Conservation (phyloP, 2,888 invertebrate species). For the Apotomis capreana region DNA sequence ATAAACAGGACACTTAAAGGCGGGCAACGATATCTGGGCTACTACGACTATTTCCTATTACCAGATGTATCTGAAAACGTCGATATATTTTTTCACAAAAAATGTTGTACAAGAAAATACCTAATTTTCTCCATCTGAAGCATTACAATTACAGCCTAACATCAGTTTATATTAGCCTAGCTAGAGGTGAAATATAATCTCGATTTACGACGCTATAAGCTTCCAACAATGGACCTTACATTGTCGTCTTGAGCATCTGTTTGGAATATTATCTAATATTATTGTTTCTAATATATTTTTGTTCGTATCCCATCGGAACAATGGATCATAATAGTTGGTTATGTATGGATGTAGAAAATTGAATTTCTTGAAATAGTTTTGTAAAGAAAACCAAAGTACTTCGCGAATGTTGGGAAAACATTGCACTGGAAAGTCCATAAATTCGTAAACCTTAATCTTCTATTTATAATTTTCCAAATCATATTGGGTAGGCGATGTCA, state of each 20-base stretch:
- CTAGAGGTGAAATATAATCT: neutral
- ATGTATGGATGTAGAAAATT: neutral
- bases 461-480: too few relatives aligned
- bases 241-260: neutral
- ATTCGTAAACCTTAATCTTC: too few relatives aligned
- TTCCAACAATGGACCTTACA: constrained; percentile 1
- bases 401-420: too few relatives aligned
- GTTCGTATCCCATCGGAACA: constrained; percentile 6
- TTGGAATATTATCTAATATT: constrained; percentile 5
- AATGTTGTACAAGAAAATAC: neutral
- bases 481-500: neutral
- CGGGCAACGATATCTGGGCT: too few relatives aligned
- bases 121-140: neutral
- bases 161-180: neutral
- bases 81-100: neutral
- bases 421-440: too few relatives aligned
- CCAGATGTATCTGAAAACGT: too few relatives aligned
- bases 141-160: neutral
- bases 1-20: too few relatives aligned
- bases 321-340: neutral
- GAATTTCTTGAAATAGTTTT: too few relatives aligned
- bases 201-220: constrained; percentile 7
- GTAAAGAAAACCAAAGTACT: too few relatives aligned
- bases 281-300: constrained; percentile 11
- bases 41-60: too few relatives aligned